These are phyloP conservation scores for Neolamprologus cancellatus DNA, from an alignment of 2,113 vertebrate species.

Conservation along the genomic window DNA sequence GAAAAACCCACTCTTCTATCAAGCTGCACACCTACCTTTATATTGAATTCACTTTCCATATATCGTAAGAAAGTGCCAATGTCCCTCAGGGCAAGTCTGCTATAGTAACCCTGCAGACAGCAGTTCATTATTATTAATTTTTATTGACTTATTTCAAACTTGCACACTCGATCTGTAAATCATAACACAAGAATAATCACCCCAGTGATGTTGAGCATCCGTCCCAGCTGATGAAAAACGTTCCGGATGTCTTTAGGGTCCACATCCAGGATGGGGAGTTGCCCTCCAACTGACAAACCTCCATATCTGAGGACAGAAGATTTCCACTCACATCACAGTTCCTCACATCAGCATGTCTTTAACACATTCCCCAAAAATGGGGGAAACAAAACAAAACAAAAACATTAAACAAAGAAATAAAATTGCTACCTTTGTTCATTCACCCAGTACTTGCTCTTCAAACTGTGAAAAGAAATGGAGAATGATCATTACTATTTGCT, in stretches of 20 bases:
- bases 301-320: slow-evolving; percentile 78
- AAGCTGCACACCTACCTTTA: slow-evolving; percentile 79
- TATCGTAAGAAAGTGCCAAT: slow-evolving; percentile 81
- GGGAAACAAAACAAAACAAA: neutral
- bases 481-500: neutral
- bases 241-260: slow-evolving; percentile 70
- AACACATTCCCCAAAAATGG: neutral
- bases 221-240: slow-evolving; percentile 78
- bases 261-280: slow-evolving; percentile 79
- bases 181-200: slow-evolving; percentile 48
- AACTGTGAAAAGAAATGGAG: slow-evolving; percentile 73
- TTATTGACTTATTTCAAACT: neutral
- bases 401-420: neutral
- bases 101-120: slow-evolving; percentile 58
- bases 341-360: neutral
- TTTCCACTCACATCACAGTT: neutral
- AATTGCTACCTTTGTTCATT: slow-evolving; percentile 88
- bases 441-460: slow-evolving; percentile 99
- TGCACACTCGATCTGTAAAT: neutral
- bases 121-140: neutral
- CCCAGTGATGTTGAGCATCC: slow-evolving; percentile 88
- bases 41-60: slow-evolving; percentile 92
- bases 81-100: slow-evolving; percentile 69
- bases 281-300: slow-evolving; percentile 89
- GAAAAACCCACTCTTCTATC: neutral